Evolutionary conservation across 1,140 invertebrate genomes (phyloP).

Genomic region (Zaprionus davidi): DNA sequence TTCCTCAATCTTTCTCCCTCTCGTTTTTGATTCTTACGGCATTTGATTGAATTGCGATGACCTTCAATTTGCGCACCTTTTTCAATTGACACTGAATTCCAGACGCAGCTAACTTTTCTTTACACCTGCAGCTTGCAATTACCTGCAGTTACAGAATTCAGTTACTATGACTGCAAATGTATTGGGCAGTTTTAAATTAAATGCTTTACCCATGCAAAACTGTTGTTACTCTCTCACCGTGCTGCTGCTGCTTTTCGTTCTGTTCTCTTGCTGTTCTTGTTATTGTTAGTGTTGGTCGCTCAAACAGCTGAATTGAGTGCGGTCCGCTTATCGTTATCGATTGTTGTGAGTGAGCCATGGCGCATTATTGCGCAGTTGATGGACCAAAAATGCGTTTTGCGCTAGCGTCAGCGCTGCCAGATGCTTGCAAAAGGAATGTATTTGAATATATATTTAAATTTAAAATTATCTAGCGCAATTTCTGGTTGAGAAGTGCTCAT

Average conservation of each 20-base stretch:
- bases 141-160: background rate
- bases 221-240: background rate
- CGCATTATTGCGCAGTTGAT: background rate
- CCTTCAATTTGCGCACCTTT: slow-evolving; percentile 34
- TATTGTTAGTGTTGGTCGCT: slow-evolving; percentile 1
- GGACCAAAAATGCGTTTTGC: background rate
- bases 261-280: background rate
- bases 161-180: background rate
- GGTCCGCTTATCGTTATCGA: background rate
- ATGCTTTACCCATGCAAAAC: background rate
- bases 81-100: background rate
- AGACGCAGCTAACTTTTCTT: background rate
- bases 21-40: slow-evolving; percentile 16
- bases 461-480: background rate
- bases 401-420: background rate
- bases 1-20: slow-evolving; percentile 29
- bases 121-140: background rate
- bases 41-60: slow-evolving; percentile 27
- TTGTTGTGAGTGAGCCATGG: background rate
- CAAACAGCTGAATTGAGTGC: background rate
- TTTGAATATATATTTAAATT: background rate
- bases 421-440: background rate
- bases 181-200: background rate
- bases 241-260: background rate
- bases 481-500: background rate